Percentiles rank a stretch among this genome's conserved stretches.
Conservation (phyloP, 2,797 vertebrate species). For the Pseudomugil gertrudae region DNA sequence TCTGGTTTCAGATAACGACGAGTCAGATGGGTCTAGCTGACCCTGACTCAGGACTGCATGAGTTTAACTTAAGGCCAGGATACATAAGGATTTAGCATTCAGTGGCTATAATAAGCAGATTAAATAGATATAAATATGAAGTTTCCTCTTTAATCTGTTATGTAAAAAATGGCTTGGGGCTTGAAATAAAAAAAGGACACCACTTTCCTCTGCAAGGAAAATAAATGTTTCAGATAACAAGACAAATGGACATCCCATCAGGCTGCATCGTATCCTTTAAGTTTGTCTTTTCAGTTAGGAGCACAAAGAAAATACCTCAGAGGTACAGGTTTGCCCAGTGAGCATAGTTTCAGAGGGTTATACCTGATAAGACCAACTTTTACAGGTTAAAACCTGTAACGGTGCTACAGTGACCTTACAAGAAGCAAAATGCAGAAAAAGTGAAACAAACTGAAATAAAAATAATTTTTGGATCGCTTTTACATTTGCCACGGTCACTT, state of each 20-base stretch:
- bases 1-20: no score
- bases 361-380: not conserved
- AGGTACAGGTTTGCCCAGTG: not conserved
- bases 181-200: not conserved
- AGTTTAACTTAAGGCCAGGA: no score
- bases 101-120: no score
- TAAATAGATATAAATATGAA: no score
- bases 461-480: not conserved
- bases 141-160: no score
- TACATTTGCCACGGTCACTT: not conserved
- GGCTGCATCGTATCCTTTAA: not conserved
- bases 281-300: not conserved
- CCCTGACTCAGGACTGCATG: no score
- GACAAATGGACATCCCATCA: not conserved
- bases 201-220: not conserved
- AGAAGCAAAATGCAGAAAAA: not conserved
- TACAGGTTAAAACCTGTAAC: not conserved
- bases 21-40: no score
- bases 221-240: not conserved
- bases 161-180: not conserved
- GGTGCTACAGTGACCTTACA: not conserved
- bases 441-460: not conserved
- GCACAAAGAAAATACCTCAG: not conserved
- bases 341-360: not conserved
- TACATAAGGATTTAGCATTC: no score